phyloP scores from a whole-genome alignment of 2,113 vertebrate species.

The Cairina moschata region DNA sequence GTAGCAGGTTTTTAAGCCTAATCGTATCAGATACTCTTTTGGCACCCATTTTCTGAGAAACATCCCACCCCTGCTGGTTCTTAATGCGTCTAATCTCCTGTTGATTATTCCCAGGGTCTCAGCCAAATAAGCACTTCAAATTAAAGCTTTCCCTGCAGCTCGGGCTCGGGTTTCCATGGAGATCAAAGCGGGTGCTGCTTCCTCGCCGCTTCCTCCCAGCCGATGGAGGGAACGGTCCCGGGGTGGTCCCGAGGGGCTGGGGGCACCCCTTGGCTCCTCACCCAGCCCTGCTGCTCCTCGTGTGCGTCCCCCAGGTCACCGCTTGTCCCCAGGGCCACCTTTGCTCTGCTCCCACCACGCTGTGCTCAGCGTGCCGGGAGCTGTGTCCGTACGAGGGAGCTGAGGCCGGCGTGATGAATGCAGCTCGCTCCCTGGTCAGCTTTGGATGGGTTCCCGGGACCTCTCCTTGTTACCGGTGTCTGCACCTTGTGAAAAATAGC shows the following conservation, averaged over 20 bases:
- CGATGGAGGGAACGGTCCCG: accelerated
- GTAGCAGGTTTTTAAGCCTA: conserved; percentile 30
- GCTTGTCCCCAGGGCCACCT: background rate
- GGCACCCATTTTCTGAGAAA: conserved; percentile 39
- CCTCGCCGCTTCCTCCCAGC: background rate
- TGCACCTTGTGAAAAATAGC: background rate
- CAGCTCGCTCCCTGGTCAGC: background rate
- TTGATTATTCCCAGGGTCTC: conserved; percentile 76
- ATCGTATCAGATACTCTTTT: conserved; percentile 54
- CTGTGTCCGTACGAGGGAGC: accelerated
- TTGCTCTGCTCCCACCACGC: accelerated
- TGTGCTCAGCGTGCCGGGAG: background rate
- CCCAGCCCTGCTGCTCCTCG: too few species aligned
- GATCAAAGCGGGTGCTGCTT: conserved; percentile 25
- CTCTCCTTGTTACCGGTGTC: background rate
- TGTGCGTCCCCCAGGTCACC: too few species aligned
- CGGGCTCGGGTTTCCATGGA: conserved; percentile 66
- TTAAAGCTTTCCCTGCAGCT: conserved; percentile 67
- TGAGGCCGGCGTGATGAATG: accelerated
- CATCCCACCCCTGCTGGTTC: conserved; percentile 63
- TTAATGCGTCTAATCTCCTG: conserved; percentile 79
- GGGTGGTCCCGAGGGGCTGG: background rate
- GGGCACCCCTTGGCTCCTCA: too few species aligned
- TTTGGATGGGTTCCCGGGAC: background rate
- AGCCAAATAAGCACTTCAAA: conserved; percentile 75